Percentiles rank a stretch among this genome's conserved stretches.
Conservation (phyloP, 2,888 invertebrate species). For the Plutella xylostella region DNA sequence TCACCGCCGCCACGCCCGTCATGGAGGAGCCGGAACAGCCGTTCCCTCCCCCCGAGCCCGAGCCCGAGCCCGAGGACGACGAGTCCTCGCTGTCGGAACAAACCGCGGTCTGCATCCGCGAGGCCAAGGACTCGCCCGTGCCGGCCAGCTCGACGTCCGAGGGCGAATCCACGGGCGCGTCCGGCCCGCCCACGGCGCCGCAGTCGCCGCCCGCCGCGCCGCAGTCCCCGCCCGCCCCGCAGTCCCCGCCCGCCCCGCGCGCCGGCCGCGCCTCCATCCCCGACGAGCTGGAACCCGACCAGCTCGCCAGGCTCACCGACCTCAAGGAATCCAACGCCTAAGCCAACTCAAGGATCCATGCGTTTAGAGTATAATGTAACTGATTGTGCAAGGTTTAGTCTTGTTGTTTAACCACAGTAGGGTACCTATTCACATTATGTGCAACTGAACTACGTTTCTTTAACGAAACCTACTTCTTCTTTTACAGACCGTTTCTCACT, state of each 20-base stretch:
- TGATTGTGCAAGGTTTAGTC: too few relatives aligned
- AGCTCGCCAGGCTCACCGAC: constrained; percentile 87
- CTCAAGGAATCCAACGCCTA: constrained; percentile 94
- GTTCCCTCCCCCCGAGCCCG: constrained; percentile 74
- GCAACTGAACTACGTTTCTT: too few relatives aligned
- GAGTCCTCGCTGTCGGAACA: constrained; percentile 61
- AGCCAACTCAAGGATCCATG: constrained; percentile 15
- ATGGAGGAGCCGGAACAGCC: constrained; percentile 85
- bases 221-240: constrained; percentile 82
- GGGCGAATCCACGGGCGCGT: constrained; percentile 73
- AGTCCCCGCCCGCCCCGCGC: constrained; percentile 75
- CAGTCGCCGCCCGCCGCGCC: constrained; percentile 72
- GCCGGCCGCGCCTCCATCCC: constrained; percentile 87
- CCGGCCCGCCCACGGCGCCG: constrained; percentile 70
- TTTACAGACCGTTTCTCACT: too few relatives aligned
- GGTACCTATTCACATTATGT: not conserved
- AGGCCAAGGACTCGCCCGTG: constrained; percentile 69
- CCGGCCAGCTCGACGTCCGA: constrained; percentile 75
- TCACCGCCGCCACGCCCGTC: constrained; percentile 95
- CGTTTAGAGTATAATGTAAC: not conserved
- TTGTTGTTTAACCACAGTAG: too few relatives aligned
- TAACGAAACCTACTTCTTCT: too few relatives aligned
- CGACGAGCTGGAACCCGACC: constrained; percentile 90
- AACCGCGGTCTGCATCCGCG: constrained; percentile 53
- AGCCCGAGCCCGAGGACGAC: constrained; percentile 44